These are phyloP conservation scores for Sphenodon punctatus DNA, from an alignment of 2,797 vertebrate genomes.

Conservation along the genomic window DNA sequence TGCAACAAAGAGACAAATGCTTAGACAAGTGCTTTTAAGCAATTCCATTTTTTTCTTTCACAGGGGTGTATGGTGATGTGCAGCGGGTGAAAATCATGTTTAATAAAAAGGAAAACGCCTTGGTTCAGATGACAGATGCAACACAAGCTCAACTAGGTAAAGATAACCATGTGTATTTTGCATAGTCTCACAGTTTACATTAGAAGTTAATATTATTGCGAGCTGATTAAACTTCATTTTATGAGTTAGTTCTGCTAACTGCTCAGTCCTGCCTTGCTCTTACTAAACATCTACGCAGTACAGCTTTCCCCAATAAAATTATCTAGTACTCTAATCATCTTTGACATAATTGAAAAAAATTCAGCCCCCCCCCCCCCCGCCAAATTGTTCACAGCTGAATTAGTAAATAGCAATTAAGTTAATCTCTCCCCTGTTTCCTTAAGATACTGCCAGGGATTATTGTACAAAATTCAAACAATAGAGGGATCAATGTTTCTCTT, in stretches of 20 bases:
- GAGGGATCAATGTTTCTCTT: no score
- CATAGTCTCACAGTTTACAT: not conserved
- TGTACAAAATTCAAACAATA: no score
- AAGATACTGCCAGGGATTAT: no score
- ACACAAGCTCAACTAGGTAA: conserved; percentile 90
- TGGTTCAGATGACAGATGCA: conserved; percentile 92
- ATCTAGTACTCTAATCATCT: not conserved
- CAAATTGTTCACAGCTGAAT: no score
- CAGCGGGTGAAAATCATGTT: conserved; percentile 94
- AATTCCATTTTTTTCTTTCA: conserved; percentile 4
- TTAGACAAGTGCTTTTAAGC: not conserved
- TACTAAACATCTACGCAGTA: not conserved
- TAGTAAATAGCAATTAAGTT: no score
- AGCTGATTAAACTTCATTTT: not conserved
- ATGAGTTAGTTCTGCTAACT: not conserved
- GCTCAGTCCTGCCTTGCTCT: not conserved
- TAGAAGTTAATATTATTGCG: not conserved
- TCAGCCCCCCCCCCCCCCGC: no score
- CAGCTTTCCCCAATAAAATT: not conserved
- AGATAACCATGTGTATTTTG: not conserved
- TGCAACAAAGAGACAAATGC: no score
- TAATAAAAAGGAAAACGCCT: conserved; percentile 90
- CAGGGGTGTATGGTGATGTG: conserved; percentile 91
- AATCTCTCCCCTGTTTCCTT: no score
- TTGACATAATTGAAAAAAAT: not conserved